These are phyloP conservation scores for Drosophila paramelanica DNA, from an alignment of 2,888 invertebrate species.

Conservation along the genomic window DNA sequence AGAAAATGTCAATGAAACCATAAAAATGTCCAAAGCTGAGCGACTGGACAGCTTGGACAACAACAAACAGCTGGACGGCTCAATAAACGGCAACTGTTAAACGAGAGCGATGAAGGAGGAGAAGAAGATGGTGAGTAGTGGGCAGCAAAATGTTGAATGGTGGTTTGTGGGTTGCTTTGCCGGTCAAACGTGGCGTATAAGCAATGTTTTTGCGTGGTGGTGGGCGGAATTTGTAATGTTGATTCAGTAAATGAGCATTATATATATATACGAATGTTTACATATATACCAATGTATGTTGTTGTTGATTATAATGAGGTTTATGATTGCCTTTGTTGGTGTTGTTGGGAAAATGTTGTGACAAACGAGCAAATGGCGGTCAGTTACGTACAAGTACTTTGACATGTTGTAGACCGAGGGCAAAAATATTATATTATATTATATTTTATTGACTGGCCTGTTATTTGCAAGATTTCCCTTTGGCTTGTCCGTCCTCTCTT, in stretches of 20 bases:
- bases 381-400: conserved; percentile 35
- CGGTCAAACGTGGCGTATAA: conserved; percentile 55
- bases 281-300: neutral
- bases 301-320: conserved; percentile 48
- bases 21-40: conserved; percentile 64
- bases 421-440: conserved; percentile 4
- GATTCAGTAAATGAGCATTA: conserved; percentile 48
- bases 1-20: conserved; percentile 73
- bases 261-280: neutral
- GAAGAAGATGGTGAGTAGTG: neutral
- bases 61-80: conserved; percentile 37
- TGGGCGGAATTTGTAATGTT: conserved; percentile 40
- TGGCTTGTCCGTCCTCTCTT: no score
- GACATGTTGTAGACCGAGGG: conserved; percentile 31
- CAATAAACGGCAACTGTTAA: conserved; percentile 46
- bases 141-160: conserved; percentile 28
- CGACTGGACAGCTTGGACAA: conserved; percentile 22
- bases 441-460: neutral
- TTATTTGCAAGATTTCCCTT: conserved; percentile 1
- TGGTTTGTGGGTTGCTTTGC: conserved; percentile 39
- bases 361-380: conserved; percentile 46
- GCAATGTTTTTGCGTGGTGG: conserved; percentile 25
- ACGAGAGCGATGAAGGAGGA: neutral
- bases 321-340: conserved; percentile 48
- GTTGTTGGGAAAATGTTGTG: conserved; percentile 49